These are phyloP conservation scores for Leptobrachium ailaonicum DNA, from an alignment of 2,113 vertebrate genomes.

Conservation along the genomic window DNA sequence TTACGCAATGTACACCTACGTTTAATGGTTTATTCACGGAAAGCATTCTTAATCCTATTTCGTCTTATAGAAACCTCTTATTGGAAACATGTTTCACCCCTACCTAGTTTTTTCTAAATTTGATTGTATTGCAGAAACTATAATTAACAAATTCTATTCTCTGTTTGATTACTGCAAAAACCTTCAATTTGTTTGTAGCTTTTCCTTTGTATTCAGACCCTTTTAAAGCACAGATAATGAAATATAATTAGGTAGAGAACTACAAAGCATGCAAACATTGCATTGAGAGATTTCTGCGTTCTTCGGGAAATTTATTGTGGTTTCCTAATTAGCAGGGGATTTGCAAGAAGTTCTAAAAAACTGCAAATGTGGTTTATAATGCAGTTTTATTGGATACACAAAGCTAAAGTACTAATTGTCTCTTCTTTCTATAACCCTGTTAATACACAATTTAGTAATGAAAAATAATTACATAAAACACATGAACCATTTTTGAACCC, in stretches of 20 bases:
- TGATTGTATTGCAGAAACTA: neutral
- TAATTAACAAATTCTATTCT: neutral
- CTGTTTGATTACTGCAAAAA: neutral
- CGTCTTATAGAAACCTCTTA: neutral
- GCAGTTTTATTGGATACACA: neutral
- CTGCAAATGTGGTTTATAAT: neutral
- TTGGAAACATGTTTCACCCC: neutral
- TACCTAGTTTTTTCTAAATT: neutral
- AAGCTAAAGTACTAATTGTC: neutral
- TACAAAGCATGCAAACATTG: constrained; percentile 8
- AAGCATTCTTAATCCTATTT: neutral
- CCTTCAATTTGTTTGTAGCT: constrained; percentile 1
- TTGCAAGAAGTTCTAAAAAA: neutral
- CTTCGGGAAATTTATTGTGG: neutral
- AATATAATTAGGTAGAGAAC: neutral
- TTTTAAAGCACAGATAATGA: neutral
- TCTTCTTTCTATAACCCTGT: neutral
- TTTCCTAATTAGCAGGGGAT: neutral
- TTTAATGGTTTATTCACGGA: too few species aligned
- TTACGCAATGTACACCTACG: too few species aligned
- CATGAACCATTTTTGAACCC: too few species aligned
- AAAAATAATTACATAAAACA: too few species aligned
- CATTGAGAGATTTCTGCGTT: neutral
- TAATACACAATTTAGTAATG: too few species aligned
- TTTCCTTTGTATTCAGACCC: neutral